Percentiles rank a stretch among this genome's conserved stretches.
phyloP scores from a whole-genome alignment of 2,113 vertebrate genomes.

The Phrynosoma blainvillii region DNA sequence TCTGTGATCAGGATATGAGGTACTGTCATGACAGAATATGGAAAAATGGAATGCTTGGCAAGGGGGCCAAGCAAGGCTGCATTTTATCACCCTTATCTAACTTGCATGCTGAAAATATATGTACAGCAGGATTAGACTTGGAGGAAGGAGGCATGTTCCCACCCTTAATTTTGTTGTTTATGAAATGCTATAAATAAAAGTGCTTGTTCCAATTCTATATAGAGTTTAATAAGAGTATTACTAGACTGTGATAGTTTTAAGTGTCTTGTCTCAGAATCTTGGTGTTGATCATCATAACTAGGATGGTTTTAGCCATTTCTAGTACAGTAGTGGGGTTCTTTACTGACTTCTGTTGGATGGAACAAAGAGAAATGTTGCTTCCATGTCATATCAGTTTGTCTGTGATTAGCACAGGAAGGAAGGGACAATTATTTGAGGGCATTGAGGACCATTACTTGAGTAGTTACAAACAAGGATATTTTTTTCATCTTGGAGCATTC shows the following conservation, averaged over 20 bases:
- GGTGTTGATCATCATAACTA: not conserved
- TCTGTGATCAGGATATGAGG: too few species aligned
- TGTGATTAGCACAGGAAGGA: not conserved
- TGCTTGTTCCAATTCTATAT: constrained; percentile 11
- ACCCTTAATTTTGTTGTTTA: too few species aligned
- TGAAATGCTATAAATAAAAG: too few species aligned
- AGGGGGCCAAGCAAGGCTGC: too few species aligned
- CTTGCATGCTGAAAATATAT: too few species aligned
- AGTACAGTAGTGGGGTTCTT: not conserved
- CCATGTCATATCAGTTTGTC: too few species aligned
- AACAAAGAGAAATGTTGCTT: not conserved
- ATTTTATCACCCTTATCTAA: too few species aligned
- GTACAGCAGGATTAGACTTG: too few species aligned
- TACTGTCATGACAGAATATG: too few species aligned
- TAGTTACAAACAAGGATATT: not conserved
- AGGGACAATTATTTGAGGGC: not conserved
- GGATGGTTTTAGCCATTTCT: not conserved
- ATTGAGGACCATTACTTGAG: not conserved
- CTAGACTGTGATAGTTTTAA: too few species aligned
- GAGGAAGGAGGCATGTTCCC: too few species aligned
- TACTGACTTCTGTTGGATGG: not conserved
- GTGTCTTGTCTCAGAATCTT: not conserved
- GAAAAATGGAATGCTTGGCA: too few species aligned
- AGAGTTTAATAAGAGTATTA: not conserved
- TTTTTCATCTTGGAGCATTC: not conserved